Conservation (phyloP, 2,113 vertebrate species). For the Pitta sordida region DNA sequence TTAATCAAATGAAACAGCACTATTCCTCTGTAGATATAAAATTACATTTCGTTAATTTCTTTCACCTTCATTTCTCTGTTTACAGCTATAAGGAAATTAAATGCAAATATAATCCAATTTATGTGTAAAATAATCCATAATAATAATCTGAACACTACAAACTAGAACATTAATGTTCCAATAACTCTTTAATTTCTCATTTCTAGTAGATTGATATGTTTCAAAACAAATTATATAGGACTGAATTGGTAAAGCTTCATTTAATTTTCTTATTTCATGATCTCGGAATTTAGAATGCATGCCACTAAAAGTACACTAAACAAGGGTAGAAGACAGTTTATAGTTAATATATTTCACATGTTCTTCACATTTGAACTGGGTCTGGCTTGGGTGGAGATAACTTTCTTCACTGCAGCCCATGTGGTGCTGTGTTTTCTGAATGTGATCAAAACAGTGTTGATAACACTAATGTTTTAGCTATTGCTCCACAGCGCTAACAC, state of each 20-base stretch:
- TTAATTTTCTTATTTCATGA: not conserved
- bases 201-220: not conserved
- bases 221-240: not conserved
- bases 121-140: not conserved
- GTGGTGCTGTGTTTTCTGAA: not conserved
- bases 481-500: not conserved
- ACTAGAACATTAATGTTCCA: not conserved
- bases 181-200: not conserved
- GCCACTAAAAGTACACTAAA: not conserved
- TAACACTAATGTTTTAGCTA: fast-evolving
- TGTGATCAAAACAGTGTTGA: not conserved
- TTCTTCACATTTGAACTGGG: not conserved
- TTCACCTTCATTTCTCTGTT: not conserved
- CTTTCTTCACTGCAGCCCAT: not conserved
- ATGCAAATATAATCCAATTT: not conserved
- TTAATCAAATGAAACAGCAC: not conserved
- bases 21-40: not conserved
- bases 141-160: not conserved
- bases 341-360: not conserved
- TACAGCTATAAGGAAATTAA: not conserved
- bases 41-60: not conserved
- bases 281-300: not conserved
- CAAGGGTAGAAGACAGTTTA: not conserved
- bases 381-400: not conserved
- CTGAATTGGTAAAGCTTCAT: not conserved